Evolutionary conservation across 2,888 invertebrate genomes (phyloP).

Genomic region (Xestia xanthographa): DNA sequence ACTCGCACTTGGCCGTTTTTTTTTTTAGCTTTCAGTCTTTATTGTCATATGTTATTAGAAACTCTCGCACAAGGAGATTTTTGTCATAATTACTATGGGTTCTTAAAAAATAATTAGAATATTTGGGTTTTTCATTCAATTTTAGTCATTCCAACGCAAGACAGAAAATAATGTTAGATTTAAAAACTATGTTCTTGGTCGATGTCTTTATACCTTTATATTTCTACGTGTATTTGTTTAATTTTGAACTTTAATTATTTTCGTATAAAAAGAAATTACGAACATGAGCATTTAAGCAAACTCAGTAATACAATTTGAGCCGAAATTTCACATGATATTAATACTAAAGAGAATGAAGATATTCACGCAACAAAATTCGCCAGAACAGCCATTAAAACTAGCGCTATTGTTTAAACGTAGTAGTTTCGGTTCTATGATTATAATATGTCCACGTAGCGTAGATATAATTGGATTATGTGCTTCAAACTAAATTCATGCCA

Average conservation of each 20-base stretch:
- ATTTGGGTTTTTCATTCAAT: background rate
- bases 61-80: background rate
- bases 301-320: background rate
- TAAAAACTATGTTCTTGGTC: background rate
- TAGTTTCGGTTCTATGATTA: background rate
- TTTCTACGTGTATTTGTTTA: too few species aligned
- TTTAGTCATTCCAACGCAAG: too few species aligned
- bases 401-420: slow-evolving; percentile 6
- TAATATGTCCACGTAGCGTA: background rate
- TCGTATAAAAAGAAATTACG: background rate
- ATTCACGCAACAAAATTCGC: background rate
- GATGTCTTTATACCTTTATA: background rate
- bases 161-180: background rate
- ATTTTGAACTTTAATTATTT: slow-evolving; percentile 5
- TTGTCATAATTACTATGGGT: background rate
- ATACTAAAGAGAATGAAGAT: background rate
- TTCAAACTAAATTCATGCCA: background rate
- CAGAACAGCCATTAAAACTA: slow-evolving; percentile 11
- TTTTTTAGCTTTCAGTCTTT: background rate
- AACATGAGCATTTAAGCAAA: background rate
- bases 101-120: background rate
- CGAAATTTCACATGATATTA: slow-evolving; percentile 2
- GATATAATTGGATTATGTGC: slow-evolving; percentile 18
- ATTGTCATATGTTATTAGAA: background rate
- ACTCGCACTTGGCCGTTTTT: background rate